Percentiles rank a stretch among this genome's conserved stretches.
Conservation (phyloP, 1,140 invertebrate genomes). For the Planococcus citri region DNA sequence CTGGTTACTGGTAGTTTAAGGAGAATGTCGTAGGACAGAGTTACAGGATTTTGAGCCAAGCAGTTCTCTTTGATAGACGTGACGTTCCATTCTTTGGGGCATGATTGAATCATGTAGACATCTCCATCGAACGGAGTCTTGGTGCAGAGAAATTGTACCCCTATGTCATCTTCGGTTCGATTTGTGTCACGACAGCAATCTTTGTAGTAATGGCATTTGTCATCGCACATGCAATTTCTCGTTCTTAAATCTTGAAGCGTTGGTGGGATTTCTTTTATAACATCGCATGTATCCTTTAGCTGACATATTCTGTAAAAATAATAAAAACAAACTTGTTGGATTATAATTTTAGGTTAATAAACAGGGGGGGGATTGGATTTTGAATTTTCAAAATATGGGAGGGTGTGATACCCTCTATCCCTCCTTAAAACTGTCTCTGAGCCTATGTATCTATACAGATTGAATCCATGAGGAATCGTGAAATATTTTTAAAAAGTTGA, state of each 20-base stretch:
- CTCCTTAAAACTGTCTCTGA: too few relatives aligned
- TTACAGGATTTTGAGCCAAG: slow-evolving; percentile 28
- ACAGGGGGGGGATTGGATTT: too few relatives aligned
- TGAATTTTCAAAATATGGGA: too few relatives aligned
- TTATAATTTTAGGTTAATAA: too few relatives aligned
- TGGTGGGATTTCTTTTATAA: background rate
- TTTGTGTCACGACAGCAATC: slow-evolving; percentile 41
- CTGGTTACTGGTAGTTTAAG: slow-evolving; percentile 37
- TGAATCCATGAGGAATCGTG: too few relatives aligned
- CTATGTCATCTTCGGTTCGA: slow-evolving; percentile 27
- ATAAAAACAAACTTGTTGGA: background rate
- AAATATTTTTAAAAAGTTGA: too few relatives aligned
- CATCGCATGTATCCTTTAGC: background rate
- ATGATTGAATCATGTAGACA: slow-evolving; percentile 37
- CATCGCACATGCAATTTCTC: slow-evolving; percentile 41
- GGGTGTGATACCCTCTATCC: too few relatives aligned
- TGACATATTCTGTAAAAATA: background rate
- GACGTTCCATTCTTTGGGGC: slow-evolving; percentile 34
- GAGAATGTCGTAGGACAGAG: slow-evolving; percentile 36
- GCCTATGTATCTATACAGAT: too few relatives aligned
- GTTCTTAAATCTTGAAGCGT: background rate
- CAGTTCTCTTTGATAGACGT: slow-evolving; percentile 28
- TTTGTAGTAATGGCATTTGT: slow-evolving; percentile 36
- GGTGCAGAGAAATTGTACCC: slow-evolving; percentile 33
- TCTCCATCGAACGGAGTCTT: slow-evolving; percentile 33